Evolutionary conservation across 2,797 vertebrate species (phyloP), one percentile per base, ranked within the genome.

Genomic region (Hippopotamyrus pictus): DNA sequence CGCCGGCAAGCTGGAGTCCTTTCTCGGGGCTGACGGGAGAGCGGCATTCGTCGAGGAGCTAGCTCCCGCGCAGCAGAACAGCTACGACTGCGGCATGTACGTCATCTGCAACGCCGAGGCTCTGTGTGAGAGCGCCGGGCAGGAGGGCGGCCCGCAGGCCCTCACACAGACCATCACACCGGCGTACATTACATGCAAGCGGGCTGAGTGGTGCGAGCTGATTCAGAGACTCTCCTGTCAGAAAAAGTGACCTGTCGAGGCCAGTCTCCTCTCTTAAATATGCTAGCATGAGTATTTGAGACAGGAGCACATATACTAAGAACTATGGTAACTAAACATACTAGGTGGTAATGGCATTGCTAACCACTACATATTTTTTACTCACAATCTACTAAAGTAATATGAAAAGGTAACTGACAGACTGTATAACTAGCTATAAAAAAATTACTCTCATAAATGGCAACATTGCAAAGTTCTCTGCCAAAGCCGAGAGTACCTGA

Each of bases 71-170:
- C 99, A 99, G 94, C 96, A 99, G 93, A 99, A 99, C 95, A 98
- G 98, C 95, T 99, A 98, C 25, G 98, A 99, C 96, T 99, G 99
- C 57, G 98, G 99, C 92, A 99, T 99, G 99, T 99, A 99, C 0
- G 98, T 99, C 69, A 97, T 99, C 92, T 99, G 98, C 92, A 97
- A 97, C 0, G 91, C 97, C 0, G 98, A 99, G 94, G 96, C 94
- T 89, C 93, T 99, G 92, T 99, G 98, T 86, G 96, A 97, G 86
- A 94, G 92, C 88, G 95, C 93, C 2, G 92, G 93, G 92, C 94
- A 94, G 48, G 95, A 95, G 92, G 96, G 93, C 29, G 92, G 91
- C 0, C 95, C 96, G 0, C 94, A 95, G 51, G 95, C 97, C 2
- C 93, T 96, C 0, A 91, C 96, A 89, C 96, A 97, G 92, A 95